phyloP scores from a whole-genome alignment of 1,140 invertebrate species.

The Ips nitidus region DNA sequence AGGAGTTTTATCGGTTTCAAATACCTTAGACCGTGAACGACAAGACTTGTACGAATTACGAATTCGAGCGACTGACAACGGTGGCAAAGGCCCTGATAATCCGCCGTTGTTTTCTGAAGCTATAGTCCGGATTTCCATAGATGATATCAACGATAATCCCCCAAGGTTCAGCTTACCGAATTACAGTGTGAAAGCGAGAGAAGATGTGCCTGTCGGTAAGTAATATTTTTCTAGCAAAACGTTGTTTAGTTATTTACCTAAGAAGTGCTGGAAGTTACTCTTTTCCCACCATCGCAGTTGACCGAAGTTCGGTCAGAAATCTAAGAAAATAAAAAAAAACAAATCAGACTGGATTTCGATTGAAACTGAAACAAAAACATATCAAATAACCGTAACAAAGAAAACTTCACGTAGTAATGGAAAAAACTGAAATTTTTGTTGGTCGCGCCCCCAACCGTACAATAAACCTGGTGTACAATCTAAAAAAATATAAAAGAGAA shows the following conservation, averaged over 20 bases:
- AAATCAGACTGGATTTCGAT: too few relatives aligned
- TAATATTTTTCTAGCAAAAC: background rate
- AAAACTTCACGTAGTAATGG: too few relatives aligned
- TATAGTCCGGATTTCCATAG: conserved; percentile 74
- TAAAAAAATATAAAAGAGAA: too few relatives aligned
- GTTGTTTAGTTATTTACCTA: background rate
- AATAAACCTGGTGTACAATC: too few relatives aligned
- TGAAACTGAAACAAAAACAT: too few relatives aligned
- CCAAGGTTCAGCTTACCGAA: conserved; percentile 75
- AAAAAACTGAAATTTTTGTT: too few relatives aligned
- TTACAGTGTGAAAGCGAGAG: conserved; percentile 82
- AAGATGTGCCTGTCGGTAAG: conserved; percentile 82
- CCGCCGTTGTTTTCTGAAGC: conserved; percentile 72
- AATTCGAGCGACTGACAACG: conserved; percentile 78
- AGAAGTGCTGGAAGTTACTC: too few relatives aligned
- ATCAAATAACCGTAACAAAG: too few relatives aligned
- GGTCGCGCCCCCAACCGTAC: too few relatives aligned
- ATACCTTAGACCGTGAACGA: conserved; percentile 58
- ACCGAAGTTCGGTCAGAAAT: too few relatives aligned
- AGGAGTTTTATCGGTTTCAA: conserved; percentile 66
- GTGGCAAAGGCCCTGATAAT: conserved; percentile 52
- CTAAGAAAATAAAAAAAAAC: too few relatives aligned
- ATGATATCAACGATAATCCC: conserved; percentile 91
- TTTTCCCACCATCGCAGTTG: too few relatives aligned
- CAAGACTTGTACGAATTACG: conserved; percentile 81